Evolutionary conservation across 2,888 invertebrate species (phyloP).

Genomic region (Thymelicus acteon): DNA sequence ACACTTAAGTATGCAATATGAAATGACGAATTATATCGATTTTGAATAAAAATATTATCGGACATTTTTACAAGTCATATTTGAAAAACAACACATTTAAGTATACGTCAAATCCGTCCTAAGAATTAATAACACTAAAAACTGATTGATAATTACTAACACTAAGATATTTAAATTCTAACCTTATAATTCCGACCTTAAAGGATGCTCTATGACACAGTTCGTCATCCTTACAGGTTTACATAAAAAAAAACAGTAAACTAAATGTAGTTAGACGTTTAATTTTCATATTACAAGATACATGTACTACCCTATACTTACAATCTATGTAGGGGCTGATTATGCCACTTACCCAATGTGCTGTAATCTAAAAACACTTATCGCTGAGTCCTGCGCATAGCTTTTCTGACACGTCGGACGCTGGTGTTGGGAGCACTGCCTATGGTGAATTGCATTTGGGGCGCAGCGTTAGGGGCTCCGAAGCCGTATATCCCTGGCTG

Average conservation of each 20-base stretch:
- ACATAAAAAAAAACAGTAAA: conserved; percentile 27
- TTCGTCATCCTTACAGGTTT: conserved; percentile 38
- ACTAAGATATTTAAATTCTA: conserved; percentile 22
- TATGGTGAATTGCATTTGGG: conserved; percentile 68
- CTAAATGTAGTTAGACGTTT: background rate
- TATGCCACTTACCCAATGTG: background rate
- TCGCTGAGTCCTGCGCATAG: conserved; percentile 67
- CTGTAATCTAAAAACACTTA: conserved; percentile 48
- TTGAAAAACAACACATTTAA: too few relatives aligned
- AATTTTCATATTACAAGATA: conserved; percentile 3
- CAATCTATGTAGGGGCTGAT: conserved; percentile 13
- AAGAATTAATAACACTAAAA: conserved; percentile 18
- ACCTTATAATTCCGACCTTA: conserved; percentile 27
- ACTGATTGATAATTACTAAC: conserved; percentile 13
- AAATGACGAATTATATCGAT: too few relatives aligned
- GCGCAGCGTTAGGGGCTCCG: conserved; percentile 42
- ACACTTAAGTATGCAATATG: too few relatives aligned
- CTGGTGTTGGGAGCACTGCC: conserved; percentile 59
- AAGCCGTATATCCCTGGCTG: conserved; percentile 61
- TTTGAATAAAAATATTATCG: too few relatives aligned
- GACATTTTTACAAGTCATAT: too few relatives aligned
- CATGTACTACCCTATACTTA: conserved; percentile 13
- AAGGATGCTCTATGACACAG: conserved; percentile 32
- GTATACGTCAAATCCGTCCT: background rate
- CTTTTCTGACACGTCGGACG: conserved; percentile 63